These are phyloP conservation scores for Carterocephalus palaemon DNA, from an alignment of 2,888 invertebrate species.

Conservation along the genomic window DNA sequence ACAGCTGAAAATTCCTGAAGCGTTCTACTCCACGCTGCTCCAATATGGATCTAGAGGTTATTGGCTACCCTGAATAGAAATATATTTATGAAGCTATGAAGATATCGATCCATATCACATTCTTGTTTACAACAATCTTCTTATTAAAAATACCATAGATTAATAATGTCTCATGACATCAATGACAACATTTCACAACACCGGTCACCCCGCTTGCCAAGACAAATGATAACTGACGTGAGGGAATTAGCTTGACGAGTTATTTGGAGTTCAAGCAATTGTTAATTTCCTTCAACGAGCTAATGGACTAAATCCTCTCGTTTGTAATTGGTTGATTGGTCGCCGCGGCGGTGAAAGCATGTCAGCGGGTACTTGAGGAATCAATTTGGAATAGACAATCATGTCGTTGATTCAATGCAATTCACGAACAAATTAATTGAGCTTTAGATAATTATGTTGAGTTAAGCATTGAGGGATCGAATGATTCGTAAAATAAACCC, in stretches of 20 bases:
- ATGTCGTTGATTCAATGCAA: conserved; percentile 11
- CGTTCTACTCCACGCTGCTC: too few species aligned
- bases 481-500: too few species aligned
- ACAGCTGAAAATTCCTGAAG: too few species aligned
- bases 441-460: conserved; percentile 8
- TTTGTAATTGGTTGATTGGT: conserved; percentile 39
- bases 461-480: too few species aligned
- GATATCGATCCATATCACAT: too few species aligned
- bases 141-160: conserved; percentile 6
- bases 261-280: conserved; percentile 74
- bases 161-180: conserved; percentile 11
- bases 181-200: conserved; percentile 11
- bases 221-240: conserved; percentile 74
- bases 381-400: conserved; percentile 23
- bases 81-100: too few species aligned
- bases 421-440: conserved; percentile 3
- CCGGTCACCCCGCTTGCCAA: conserved; percentile 29
- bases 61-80: too few species aligned
- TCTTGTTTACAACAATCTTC: too few species aligned
- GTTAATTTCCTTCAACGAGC: conserved; percentile 77
- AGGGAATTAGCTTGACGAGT: conserved; percentile 69
- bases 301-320: conserved; percentile 75
- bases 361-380: conserved; percentile 19
- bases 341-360: conserved; percentile 34
- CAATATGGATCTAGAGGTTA: too few species aligned